Base-by-base conservation (phyloP, 2,113 vertebrate species). In the Dendrocopos noguchii region DNA sequence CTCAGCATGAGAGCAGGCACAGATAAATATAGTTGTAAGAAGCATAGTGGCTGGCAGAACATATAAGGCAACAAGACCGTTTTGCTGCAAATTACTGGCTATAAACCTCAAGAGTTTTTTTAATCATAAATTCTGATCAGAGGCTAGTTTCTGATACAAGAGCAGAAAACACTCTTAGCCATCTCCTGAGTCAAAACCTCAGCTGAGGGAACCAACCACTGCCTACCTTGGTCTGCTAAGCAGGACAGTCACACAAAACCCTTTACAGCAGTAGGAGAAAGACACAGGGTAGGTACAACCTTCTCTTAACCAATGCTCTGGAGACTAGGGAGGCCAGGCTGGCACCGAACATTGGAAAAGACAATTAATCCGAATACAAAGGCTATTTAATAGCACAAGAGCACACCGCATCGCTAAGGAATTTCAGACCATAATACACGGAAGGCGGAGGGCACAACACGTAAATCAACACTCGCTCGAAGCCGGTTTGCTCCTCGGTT, bases 251-350 rank as follows among this genome's bases (percentile, higher is more conserved):
- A 22, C 3, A 0, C 20, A 22, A 16, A n/a, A 25, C 3, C 33
- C 39, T 0, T 1, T 2, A 3, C 2, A 6, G 59, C 63, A 19
- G 6, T 0, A 5, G 13, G 21, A 12, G 10, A 16, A 6, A 9
- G 5, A 3, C 22, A 2, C 25, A 7, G 29, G 16, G 2, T 28
- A 7, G 9, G 9, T 4, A 28, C 57, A 29, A 0, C 24, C 36
- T n/a, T 2, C 15, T 13, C 3, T 29, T 2, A 0, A 3, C 4
- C 52, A 31, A 13, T 4, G 4, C 47, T 17, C 7, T 1, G 4
- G 27, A 19, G 25, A 7, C 10, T 53, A 18, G 15, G 5, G 9
- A 5, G 0, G 9, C 34, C 46, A 9, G 12, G 3, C n/a, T 1
- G 12, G 5, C 25, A 7, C 28, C 24, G 0, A 5, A 4, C 3